phyloP scores from a whole-genome alignment of 2,797 vertebrate genomes.

The Lateolabrax maculatus region DNA sequence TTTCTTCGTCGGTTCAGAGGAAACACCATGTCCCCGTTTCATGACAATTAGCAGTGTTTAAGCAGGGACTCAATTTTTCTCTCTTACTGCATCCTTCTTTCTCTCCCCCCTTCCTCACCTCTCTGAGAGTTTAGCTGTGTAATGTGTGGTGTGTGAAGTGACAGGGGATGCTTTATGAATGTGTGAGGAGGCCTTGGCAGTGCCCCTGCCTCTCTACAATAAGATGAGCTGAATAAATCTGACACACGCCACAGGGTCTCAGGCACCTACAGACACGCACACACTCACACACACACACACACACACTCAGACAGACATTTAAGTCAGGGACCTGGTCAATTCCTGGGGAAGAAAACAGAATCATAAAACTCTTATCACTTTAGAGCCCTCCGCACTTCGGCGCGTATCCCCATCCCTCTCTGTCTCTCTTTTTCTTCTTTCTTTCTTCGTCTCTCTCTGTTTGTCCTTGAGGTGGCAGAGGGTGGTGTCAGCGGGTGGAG shows the following conservation, averaged over 20 bases:
- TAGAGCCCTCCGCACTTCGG: conserved; percentile 65
- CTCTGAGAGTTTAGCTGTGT: conserved; percentile 49
- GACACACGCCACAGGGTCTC: conserved; percentile 55
- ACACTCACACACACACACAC: conserved; percentile 31
- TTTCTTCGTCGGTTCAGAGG: conserved; percentile 31
- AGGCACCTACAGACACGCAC: conserved; percentile 30
- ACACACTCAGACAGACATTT: conserved; percentile 13
- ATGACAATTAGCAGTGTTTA: conserved; percentile 42
- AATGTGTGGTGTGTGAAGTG: conserved; percentile 57
- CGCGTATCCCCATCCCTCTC: conserved; percentile 42
- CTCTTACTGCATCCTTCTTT: not conserved
- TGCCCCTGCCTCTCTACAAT: conserved; percentile 57
- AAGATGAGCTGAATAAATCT: conserved; percentile 81
- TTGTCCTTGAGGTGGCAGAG: conserved; percentile 82
- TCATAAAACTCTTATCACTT: conserved; percentile 82
- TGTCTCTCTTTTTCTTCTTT: conserved; percentile 26
- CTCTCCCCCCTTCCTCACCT: not conserved
- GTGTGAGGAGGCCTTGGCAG: conserved; percentile 71
- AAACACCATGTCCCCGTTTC: conserved; percentile 18
- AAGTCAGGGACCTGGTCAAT: conserved; percentile 67
- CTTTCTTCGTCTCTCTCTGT: conserved; percentile 38
- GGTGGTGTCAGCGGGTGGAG: conserved; percentile 64
- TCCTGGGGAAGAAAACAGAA: conserved; percentile 75
- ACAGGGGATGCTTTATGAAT: conserved; percentile 74
- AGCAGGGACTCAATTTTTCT: not conserved